Base-by-base conservation (phyloP, 2,888 invertebrate species). In the Leucophora obtusa region DNA sequence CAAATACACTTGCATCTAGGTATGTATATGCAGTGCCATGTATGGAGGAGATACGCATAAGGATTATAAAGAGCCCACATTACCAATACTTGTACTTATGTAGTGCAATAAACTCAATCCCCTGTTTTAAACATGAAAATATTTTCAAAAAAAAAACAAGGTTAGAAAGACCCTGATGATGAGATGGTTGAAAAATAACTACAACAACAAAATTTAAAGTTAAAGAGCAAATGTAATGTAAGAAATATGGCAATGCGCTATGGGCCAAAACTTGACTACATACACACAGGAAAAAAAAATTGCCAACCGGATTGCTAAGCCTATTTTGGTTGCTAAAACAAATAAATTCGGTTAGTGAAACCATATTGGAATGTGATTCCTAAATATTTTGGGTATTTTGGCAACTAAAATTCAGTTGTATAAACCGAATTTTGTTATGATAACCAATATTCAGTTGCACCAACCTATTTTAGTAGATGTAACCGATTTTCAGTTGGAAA, bases 201-300 rank as follows among this genome's bases (percentile, higher is more conserved):
- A 43, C 38, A 38, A 38, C 11, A 38, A 38, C 38, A 33, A 38
- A 59, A 35, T 7, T 59, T 51, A 54, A 65, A 65, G 63, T 59
- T 65, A 43, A 69, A 74, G 63, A 50, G 73, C 63, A 73, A 65
- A 79, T 54, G 69, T 56, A 28, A 28, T 6, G 28, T 28, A 28
- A 28, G 28, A 28, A 28, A 28, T 28, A 28, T 6, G 6, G 5
- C 15, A 53, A 17, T 47, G 21, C 21, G 47, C 60, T 24, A 47
- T 17, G 15, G 63, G 18, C 33, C 33, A 21, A 28, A 7, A 24
- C 5, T 3, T n/a, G n/a, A n/a, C n/a, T n/a, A n/a, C n/a, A n/a
- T n/a, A n/a, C n/a, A n/a, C n/a, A n/a, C n/a, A n/a, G 2, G 21
- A 21, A 21, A 21, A 21, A 21, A 21, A 21, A 3, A 3, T 21